Evolutionary conservation across 2,888 invertebrate species (phyloP).

Genomic region (Psococerastis gibbosa): DNA sequence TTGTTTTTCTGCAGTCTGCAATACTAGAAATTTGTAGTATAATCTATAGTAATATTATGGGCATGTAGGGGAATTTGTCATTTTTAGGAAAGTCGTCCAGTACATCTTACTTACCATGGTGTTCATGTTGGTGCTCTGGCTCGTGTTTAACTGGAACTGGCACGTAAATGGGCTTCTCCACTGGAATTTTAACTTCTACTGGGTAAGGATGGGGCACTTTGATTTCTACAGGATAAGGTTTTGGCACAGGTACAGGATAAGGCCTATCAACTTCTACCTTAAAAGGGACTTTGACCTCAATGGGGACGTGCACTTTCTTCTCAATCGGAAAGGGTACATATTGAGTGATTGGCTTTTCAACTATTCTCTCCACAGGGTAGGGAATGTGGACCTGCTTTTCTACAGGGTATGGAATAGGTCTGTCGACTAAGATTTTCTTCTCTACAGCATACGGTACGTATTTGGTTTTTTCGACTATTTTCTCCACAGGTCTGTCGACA

Average conservation of each 20-base stretch:
- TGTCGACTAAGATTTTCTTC: constrained; percentile 36
- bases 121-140: background rate
- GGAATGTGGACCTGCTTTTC: constrained; percentile 41
- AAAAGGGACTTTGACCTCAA: constrained; percentile 44
- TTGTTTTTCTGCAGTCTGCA: no score
- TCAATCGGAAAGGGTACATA: constrained; percentile 47
- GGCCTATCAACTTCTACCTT: constrained; percentile 49
- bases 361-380: constrained; percentile 44
- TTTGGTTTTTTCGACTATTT: constrained; percentile 14
- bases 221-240: constrained; percentile 16
- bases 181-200: constrained; percentile 17
- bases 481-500: constrained; percentile 25
- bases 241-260: constrained; percentile 21
- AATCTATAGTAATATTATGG: no score
- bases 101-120: background rate
- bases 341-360: constrained; percentile 46
- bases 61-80: no score
- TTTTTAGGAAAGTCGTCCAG: no score
- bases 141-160: constrained; percentile 12
- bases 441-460: constrained; percentile 38
- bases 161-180: constrained; percentile 14
- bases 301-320: constrained; percentile 46
- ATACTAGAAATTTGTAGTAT: no score
- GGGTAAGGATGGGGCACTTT: constrained; percentile 11
- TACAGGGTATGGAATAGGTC: constrained; percentile 45